Conservation (phyloP, 1,140 invertebrate species). For the Drosophila suzukii region DNA sequence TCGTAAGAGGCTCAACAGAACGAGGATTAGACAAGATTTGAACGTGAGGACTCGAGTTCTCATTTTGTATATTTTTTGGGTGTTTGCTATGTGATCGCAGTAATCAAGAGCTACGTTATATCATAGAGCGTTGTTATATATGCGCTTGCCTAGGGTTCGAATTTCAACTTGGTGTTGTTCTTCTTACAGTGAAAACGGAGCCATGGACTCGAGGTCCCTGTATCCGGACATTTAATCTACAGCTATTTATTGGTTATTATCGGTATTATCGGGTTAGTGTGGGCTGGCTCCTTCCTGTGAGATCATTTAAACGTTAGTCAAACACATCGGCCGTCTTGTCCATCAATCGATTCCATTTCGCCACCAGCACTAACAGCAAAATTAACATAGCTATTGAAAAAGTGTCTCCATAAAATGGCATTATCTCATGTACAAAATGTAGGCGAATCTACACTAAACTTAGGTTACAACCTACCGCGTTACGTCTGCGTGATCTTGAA, state of each 20-base stretch:
- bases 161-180: conserved; percentile 71
- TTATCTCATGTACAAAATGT: conserved; percentile 35
- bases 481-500: conserved; percentile 34
- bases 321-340: conserved; percentile 37
- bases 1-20: conserved; percentile 65
- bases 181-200: conserved; percentile 72
- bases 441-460: conserved; percentile 58
- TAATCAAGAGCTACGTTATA: conserved; percentile 52
- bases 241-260: conserved; percentile 47
- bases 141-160: conserved; percentile 27
- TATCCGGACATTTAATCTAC: conserved; percentile 46
- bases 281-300: conserved; percentile 64
- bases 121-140: conserved; percentile 27
- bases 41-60: conserved; percentile 28
- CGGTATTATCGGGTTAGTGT: conserved; percentile 46
- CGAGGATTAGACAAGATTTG: conserved; percentile 48
- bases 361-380: conserved; percentile 54
- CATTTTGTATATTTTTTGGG: not conserved
- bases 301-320: conserved; percentile 68
- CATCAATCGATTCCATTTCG: conserved; percentile 42
- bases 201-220: conserved; percentile 20
- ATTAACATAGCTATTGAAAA: conserved; percentile 33
- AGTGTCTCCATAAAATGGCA: conserved; percentile 36
- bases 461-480: conserved; percentile 72
- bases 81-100: conserved; percentile 39